A percentile compares a stretch with the other conserved stretches of the same genome.
Evolutionary conservation across 1,140 invertebrate species (phyloP).

Genomic region (Drosophila nigromelanica): DNA sequence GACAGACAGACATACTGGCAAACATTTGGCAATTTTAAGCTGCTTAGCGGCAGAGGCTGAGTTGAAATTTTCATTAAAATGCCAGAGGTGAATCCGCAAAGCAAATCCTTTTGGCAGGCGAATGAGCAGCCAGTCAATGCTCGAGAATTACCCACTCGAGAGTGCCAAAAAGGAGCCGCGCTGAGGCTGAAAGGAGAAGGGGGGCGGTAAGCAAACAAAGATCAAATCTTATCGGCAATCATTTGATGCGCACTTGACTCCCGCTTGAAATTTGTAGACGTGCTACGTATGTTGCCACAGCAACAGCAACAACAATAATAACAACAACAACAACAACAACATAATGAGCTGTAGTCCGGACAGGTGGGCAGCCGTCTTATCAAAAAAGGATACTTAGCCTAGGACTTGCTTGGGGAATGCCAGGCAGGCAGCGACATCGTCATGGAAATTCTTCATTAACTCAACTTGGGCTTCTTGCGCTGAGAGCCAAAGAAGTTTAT

Average conservation of each 20-base stretch:
- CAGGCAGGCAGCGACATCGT: slow-evolving; percentile 59
- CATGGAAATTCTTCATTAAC: slow-evolving; percentile 84
- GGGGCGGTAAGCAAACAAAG: slow-evolving; percentile 59
- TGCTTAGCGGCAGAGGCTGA: slow-evolving; percentile 51
- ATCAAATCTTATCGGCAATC: slow-evolving; percentile 81
- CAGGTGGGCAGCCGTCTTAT: slow-evolving; percentile 66
- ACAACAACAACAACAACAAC: slow-evolving; percentile 17
- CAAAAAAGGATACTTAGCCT: slow-evolving; percentile 55
- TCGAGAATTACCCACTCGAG: neutral
- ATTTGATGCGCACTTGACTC: slow-evolving; percentile 70
- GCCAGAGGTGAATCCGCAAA: slow-evolving; percentile 63
- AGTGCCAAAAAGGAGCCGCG: slow-evolving; percentile 5
- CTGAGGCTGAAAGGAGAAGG: no score
- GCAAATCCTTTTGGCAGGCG: slow-evolving; percentile 24
- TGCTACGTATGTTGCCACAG: slow-evolving; percentile 52
- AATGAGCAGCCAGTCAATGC: slow-evolving; percentile 25
- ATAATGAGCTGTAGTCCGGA: slow-evolving; percentile 61
- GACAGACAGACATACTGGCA: neutral
- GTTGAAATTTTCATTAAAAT: slow-evolving; percentile 73
- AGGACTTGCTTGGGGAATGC: neutral
- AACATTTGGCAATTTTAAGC: slow-evolving; percentile 66
- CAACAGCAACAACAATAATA: slow-evolving; percentile 39
- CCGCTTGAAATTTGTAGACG: slow-evolving; percentile 57
- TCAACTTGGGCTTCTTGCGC: slow-evolving; percentile 68
- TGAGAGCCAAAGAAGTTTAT: slow-evolving; percentile 72